phyloP scores from a whole-genome alignment of 2,113 vertebrate species.

The Zosterops pallidus region DNA sequence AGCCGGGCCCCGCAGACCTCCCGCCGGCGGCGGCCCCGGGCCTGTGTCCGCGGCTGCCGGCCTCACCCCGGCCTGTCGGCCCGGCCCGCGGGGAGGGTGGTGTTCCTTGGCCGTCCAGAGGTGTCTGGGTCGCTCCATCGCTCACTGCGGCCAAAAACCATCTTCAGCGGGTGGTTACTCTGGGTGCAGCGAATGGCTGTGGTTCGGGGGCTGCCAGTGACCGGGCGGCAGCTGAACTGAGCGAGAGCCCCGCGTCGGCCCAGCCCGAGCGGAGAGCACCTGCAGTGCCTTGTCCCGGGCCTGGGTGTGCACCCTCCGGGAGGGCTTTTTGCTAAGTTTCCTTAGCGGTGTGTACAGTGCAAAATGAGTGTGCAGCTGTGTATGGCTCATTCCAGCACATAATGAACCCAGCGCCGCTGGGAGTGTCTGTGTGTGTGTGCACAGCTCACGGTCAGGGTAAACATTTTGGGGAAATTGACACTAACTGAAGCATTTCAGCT shows the following conservation, averaged over 20 bases:
- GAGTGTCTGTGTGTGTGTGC: rapidly evolving
- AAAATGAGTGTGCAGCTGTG: rapidly evolving
- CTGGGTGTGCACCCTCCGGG: rapidly evolving
- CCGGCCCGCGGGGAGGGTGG: not conserved
- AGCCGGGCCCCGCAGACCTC: not conserved
- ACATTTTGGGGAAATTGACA: not conserved
- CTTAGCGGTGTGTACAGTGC: rapidly evolving
- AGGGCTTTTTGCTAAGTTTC: not conserved
- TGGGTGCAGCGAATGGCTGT: rapidly evolving
- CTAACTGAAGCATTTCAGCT: not conserved
- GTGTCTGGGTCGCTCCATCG: rapidly evolving
- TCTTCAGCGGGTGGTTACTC: rapidly evolving
- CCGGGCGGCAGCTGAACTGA: not conserved
- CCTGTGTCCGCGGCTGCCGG: not conserved
- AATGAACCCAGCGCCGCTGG: not conserved
- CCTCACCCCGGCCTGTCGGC: no score
- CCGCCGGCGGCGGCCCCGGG: no score
- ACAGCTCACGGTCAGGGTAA: not conserved
- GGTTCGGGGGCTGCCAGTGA: not conserved
- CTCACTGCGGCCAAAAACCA: rapidly evolving
- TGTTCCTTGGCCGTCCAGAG: not conserved
- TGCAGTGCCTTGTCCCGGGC: not conserved
- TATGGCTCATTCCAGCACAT: rapidly evolving
- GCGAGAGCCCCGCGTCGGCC: rapidly evolving
- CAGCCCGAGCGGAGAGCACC: rapidly evolving